Conservation (phyloP, 2,113 vertebrate species). For the Entelurus aequoreus region DNA sequence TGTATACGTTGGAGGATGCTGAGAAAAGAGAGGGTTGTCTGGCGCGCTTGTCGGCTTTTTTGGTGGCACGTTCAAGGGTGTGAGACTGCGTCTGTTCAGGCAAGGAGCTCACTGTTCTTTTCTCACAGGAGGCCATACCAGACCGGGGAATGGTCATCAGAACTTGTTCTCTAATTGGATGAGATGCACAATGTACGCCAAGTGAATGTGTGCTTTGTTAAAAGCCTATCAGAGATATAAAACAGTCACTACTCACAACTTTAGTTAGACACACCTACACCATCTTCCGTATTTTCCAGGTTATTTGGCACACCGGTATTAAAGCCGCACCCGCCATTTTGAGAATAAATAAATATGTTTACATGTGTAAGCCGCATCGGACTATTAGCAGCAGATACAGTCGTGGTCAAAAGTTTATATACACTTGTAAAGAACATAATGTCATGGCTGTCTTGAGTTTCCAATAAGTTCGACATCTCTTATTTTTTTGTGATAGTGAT, state of each 20-base stretch:
- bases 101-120: slow-evolving; percentile 12
- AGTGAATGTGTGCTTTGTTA: slow-evolving; percentile 6
- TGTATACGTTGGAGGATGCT: slow-evolving; percentile 51
- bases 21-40: slow-evolving; percentile 46
- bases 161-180: slow-evolving; percentile 43
- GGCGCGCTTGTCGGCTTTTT: slow-evolving; percentile 34
- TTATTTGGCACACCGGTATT: too few relatives aligned
- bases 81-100: slow-evolving; percentile 31
- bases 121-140: slow-evolving; percentile 29
- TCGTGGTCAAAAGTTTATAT: too few relatives aligned
- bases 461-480: too few relatives aligned
- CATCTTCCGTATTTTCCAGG: too few relatives aligned
- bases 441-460: too few relatives aligned
- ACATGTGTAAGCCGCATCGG: too few relatives aligned
- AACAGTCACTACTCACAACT: too few relatives aligned
- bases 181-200: slow-evolving; percentile 29
- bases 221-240: background rate
- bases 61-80: slow-evolving; percentile 45
- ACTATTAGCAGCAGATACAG: too few relatives aligned
- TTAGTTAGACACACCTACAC: background rate
- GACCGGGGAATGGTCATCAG: slow-evolving; percentile 21
- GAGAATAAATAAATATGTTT: too few relatives aligned
- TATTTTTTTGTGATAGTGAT: too few relatives aligned
- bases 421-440: too few relatives aligned
- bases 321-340: too few relatives aligned